Evolutionary conservation across 2,797 vertebrate species (phyloP), one percentile per base, ranked within the genome.

Genomic region (Hyperoplus lanceolatus): DNA sequence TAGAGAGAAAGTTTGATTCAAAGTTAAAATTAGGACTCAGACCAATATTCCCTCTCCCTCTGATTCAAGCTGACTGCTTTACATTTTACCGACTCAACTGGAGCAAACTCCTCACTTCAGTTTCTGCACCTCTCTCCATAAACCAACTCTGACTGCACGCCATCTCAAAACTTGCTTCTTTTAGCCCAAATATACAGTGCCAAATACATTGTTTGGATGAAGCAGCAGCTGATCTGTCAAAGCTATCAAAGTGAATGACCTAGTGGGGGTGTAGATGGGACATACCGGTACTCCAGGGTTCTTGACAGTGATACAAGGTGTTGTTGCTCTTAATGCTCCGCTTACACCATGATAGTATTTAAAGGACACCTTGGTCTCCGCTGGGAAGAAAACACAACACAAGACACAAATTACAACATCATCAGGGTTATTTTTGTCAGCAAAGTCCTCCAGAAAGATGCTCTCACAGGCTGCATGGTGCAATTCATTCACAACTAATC

Each of bases 281-380:
- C 64, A 86, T 92, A 99, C 98, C 91, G 93, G 94, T 65, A 97
- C 96, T 89, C 96, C 95, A 0, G 97, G 96, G 93, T 99, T 99
- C 94, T 97, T 98, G 92, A 99, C 95, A 1, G 97, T 99, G 93
- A 99, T 99, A 83, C 97, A 99, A 73, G 98, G 97, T 18, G 98
- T 99, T 0, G 96, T 97, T 66, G 98, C 98, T 91, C 98, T 93
- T 75, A 99, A 92, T 42, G 97, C 97, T 88, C 98, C 98, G 68
- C 97, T 99, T 60, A 98, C 95, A 72, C 98, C 98, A 63, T 99
- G 97, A 88, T 99, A 99, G 87, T 99, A 99, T 85, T 99, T 99
- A 87, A 99, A 99, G 91, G 98, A 98, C 93, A 99, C 96, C 93
- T 98, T 99, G 43, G 98, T 99, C 95, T 99, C 98, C 51, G 96